phyloP scores from a whole-genome alignment of 2,888 invertebrate genomes.

The Drosophila falleni region DNA sequence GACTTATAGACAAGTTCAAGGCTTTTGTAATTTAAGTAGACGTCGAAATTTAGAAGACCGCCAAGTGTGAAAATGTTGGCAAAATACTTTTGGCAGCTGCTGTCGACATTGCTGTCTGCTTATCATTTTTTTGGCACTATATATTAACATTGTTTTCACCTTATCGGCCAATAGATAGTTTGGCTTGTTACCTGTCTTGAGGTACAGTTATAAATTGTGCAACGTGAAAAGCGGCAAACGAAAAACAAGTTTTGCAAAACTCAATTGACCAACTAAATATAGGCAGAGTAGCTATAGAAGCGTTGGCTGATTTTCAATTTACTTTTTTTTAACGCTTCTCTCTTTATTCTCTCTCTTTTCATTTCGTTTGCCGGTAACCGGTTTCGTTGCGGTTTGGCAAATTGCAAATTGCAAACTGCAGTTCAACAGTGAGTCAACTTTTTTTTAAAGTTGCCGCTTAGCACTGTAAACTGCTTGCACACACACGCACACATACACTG shows the following conservation, averaged over 20 bases:
- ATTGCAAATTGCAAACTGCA: constrained; percentile 41
- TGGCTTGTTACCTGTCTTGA: constrained; percentile 7
- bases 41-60: constrained; percentile 34
- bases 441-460: neutral
- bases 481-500: constrained; percentile 6
- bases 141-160: constrained; percentile 25
- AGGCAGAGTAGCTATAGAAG: constrained; percentile 15
- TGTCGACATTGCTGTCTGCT: constrained; percentile 13
- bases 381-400: constrained; percentile 56
- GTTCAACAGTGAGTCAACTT: constrained; percentile 46
- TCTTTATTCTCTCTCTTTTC: constrained; percentile 7
- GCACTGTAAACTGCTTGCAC: constrained; percentile 14
- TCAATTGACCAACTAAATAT: constrained; percentile 23
- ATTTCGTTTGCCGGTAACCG: constrained; percentile 72
- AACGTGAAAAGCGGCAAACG: constrained; percentile 1
- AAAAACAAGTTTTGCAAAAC: constrained; percentile 47
- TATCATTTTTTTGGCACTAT: constrained; percentile 26
- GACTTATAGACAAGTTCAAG: constrained; percentile 57
- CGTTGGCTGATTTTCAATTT: constrained; percentile 8
- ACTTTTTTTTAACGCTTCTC: constrained; percentile 3
- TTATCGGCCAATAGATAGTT: constrained; percentile 45
- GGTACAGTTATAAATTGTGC: constrained; percentile 35
- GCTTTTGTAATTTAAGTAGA: constrained; percentile 30
- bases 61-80: constrained; percentile 43
- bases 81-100: constrained; percentile 35